Evolutionary conservation across 2,797 vertebrate species (phyloP), one percentile per base, ranked within the genome.

Genomic region (Rhinogobio ventralis): DNA sequence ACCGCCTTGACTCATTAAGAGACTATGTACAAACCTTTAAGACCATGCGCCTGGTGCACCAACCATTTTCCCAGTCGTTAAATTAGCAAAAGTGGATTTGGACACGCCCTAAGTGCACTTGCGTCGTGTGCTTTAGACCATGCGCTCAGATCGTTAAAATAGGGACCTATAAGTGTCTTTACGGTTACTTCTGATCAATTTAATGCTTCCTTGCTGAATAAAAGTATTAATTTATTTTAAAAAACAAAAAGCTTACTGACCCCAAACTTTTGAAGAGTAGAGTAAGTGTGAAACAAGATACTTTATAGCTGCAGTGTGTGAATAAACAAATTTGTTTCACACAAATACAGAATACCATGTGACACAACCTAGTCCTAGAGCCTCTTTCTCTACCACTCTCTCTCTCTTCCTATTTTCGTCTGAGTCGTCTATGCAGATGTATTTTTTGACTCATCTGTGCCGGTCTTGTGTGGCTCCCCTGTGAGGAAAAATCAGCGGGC

Each of bases 371-470:
- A n/a, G 20, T 23, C 11, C 33, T 5, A 25, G 23, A 25, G 51
- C 15, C 33, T 17, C 36, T 42, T 33, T 75, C 30, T n/a, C 53
- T 19, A 19, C 11, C 23, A 57, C 74, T 77, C 74, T 51, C 71
- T 72, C 66, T 33, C 74, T 77, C 23, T 42, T 77, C 53, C 53
- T 77, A 77, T 77, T 77, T 77, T 42, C 2, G 74, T 60, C 33
- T 25, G 74, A 39, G 53, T 42, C 23, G 74, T 77, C 36, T 60
- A 60, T 25, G 53, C 60, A 60, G 23, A 60, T 77, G 74, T 77
- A 60, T 77, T 77, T 77, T 42, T 60, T 77, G 33, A 76, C 53
- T 76, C 74, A 42, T 42, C 53, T 8, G 4, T 76, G 20, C 53
- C 23, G 13, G 53, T 60, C 74, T 77, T 60, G 36, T 42, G 53